Evolutionary conservation across 2,888 invertebrate genomes (phyloP), one percentile per base, ranked within the genome.

Genomic region (Tubulanus polymorphus): DNA sequence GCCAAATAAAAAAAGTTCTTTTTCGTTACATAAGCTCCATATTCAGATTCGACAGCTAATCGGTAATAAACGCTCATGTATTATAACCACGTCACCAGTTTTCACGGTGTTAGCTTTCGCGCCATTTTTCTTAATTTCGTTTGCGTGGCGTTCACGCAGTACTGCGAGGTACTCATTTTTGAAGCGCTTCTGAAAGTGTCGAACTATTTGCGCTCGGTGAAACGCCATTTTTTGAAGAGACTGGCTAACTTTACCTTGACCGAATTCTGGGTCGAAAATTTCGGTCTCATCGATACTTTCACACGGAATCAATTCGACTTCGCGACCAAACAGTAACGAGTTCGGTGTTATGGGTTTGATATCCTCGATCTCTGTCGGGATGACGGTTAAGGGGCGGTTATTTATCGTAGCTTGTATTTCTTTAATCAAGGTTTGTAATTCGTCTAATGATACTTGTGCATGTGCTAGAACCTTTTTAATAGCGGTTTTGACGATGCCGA

Each of bases 341-440:
- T 41, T 41, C 3, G 41, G 41, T 15, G 41, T 8, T 5, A 41
- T 18, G 15, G 23, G 18, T 8, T 5, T 15, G 5, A 41, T 8
- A 20, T 41, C 41, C 41, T 41, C 41, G 3, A 41, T 8, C 15
- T 51, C 51, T 10, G 23, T 25, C 25, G 37, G 26, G 8, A 41
- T 27, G 27, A 41, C 37, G n/a, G 37, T 41, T 23, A 51, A 28
- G 12, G 51, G 41, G 15, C 51, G 15, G 27, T 35, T 26, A 29
- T 51, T 51, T 20, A 51, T 15, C 8, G 26, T 41, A 5, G 51
- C 37, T 29, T 51, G 32, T 18, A 51, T 35, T 37, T 51, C 51
- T 3, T n/a, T 51, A 15, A 51, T 27, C 15, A 46, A 12, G 3
- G 37, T 51, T 41, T 32, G 15, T 15, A 51, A 27, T 51, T 51